These are phyloP conservation scores for Druon quercuslanigerum DNA, from an alignment of 1,140 invertebrate genomes.

Conservation along the genomic window DNA sequence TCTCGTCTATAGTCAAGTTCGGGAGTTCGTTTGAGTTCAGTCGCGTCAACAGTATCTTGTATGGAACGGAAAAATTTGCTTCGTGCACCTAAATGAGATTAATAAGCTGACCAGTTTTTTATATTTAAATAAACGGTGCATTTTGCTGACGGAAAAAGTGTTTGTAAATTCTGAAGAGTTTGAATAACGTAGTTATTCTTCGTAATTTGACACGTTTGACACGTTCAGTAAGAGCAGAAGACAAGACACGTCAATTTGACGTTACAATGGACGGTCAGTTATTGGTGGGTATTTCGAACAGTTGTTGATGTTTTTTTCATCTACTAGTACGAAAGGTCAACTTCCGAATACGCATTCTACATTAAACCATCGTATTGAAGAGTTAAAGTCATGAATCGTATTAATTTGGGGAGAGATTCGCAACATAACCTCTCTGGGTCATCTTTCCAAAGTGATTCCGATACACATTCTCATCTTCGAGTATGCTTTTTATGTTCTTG, in stretches of 20 bases:
- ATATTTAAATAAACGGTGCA: no score
- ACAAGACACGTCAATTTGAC: slow-evolving; percentile 46
- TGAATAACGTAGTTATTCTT: neutral
- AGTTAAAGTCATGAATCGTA: slow-evolving; percentile 44
- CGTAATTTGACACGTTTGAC: neutral
- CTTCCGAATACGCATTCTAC: neutral
- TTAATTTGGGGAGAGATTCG: slow-evolving; percentile 33
- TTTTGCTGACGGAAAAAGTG: neutral
- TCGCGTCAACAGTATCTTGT: no score
- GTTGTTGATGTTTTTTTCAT: slow-evolving; percentile 39
- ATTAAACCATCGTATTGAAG: slow-evolving; percentile 37
- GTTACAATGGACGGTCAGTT: slow-evolving; percentile 61
- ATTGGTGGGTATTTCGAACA: slow-evolving; percentile 56
- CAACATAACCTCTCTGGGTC: slow-evolving; percentile 56
- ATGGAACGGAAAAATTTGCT: no score
- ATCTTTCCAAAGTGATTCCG: slow-evolving; percentile 28
- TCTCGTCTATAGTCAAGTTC: no score
- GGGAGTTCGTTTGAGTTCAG: no score
- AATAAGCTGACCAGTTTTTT: no score
- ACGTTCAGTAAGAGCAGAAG: neutral
- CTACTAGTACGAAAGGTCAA: slow-evolving; percentile 34
- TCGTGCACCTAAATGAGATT: no score
- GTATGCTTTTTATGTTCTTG: neutral
- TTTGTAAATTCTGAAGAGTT: neutral
- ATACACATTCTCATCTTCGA: slow-evolving; percentile 28